Conservation (phyloP, 2,797 vertebrate species). For the Lerista edwardsae region DNA sequence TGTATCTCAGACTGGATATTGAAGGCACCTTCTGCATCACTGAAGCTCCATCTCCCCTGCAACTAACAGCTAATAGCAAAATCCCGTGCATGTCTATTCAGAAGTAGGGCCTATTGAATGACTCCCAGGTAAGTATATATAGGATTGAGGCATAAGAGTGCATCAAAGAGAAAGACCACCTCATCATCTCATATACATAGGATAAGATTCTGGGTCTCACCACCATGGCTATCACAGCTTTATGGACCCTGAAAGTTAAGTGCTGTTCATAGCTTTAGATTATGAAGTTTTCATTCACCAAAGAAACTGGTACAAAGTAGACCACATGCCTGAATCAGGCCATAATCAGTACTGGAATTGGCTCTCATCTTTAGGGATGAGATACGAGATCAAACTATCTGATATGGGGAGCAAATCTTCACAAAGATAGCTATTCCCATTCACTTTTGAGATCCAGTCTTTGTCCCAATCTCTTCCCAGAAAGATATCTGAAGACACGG, state of each 20-base stretch:
- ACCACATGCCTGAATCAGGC: slow-evolving; percentile 15
- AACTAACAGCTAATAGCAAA: too few relatives aligned
- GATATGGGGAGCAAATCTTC: neutral
- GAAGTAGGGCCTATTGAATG: too few relatives aligned
- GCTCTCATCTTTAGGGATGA: slow-evolving; percentile 34
- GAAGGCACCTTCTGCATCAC: too few relatives aligned
- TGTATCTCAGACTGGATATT: too few relatives aligned
- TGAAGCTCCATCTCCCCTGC: too few relatives aligned
- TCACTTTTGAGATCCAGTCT: slow-evolving; percentile 16
- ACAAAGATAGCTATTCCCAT: slow-evolving; percentile 23
- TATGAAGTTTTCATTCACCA: slow-evolving; percentile 20
- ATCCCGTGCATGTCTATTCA: too few relatives aligned
- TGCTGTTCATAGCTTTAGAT: neutral
- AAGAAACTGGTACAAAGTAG: slow-evolving; percentile 16
- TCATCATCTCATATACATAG: neutral
- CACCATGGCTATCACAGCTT: neutral
- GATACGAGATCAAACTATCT: neutral
- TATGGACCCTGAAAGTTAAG: neutral
- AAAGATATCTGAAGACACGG: slow-evolving; percentile 19
- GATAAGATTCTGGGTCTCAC: neutral
- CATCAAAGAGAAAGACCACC: too few relatives aligned
- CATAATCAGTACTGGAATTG: neutral
- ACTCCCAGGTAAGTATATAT: too few relatives aligned
- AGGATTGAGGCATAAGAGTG: too few relatives aligned
- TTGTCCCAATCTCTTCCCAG: slow-evolving; percentile 11